These are phyloP conservation scores for Nowickia ferox DNA, from an alignment of 2,888 invertebrate genomes.

Conservation along the genomic window DNA sequence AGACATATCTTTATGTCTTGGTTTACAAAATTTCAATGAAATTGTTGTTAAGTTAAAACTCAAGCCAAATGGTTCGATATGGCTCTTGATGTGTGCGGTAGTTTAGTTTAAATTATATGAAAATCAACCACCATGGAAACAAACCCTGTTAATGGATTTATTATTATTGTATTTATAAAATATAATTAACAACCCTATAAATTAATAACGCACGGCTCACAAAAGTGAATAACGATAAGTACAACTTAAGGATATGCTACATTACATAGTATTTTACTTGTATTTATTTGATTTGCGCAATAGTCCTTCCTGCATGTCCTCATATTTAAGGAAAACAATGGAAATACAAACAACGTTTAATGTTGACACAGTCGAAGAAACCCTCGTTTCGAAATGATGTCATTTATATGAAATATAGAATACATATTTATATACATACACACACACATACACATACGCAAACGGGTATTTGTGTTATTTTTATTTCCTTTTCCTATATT, in stretches of 20 bases:
- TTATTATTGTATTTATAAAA: conserved; percentile 56
- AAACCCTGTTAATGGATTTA: conserved; percentile 53
- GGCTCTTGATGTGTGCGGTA: not conserved
- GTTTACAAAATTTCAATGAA: not conserved
- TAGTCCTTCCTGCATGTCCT: conserved; percentile 45
- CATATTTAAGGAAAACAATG: conserved; percentile 48
- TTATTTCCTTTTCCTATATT: not conserved
- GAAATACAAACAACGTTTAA: conserved; percentile 45
- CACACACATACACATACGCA: not conserved
- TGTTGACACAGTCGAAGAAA: conserved; percentile 28
- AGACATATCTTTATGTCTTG: not conserved
- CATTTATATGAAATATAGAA: conserved; percentile 16
- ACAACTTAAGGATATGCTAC: conserved; percentile 60
- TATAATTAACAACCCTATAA: conserved; percentile 61
- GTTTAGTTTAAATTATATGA: conserved; percentile 7
- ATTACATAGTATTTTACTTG: conserved; percentile 9
- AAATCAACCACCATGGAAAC: conserved; percentile 53
- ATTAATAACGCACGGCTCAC: conserved; percentile 27
- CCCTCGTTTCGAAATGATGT: conserved; percentile 22
- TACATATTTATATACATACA: not conserved
- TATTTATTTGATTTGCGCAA: conserved; percentile 40
- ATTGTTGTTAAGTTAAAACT: not conserved
- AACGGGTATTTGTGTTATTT: not conserved
- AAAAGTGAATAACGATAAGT: conserved; percentile 46
- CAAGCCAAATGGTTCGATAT: not conserved